Conservation (phyloP, 2,113 vertebrate species). For the Cebidichthys violaceus region DNA sequence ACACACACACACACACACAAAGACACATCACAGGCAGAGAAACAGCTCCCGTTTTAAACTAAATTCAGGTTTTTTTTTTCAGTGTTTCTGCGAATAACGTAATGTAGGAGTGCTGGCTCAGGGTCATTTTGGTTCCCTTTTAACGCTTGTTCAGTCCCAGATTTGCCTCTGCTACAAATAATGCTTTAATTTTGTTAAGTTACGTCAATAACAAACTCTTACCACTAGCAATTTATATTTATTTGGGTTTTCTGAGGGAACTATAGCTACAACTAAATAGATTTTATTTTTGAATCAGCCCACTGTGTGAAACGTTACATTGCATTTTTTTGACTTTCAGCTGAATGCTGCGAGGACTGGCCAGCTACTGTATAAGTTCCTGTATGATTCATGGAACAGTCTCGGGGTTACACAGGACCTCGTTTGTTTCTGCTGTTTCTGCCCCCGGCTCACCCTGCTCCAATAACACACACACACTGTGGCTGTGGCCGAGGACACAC, state of each 20-base stretch:
- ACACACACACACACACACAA: neutral
- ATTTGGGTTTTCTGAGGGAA: neutral
- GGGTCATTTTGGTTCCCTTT: constrained; percentile 7
- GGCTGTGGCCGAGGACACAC: constrained; percentile 20
- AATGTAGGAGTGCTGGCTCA: neutral
- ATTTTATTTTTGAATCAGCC: neutral
- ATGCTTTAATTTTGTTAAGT: neutral
- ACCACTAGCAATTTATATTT: constrained; percentile 4
- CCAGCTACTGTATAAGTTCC: constrained; percentile 37
- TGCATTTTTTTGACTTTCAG: constrained; percentile 29
- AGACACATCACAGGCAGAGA: neutral
- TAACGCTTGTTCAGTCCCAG: neutral
- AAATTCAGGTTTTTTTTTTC: neutral
- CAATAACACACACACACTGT: constrained; percentile 61
- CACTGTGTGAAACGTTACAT: constrained; percentile 4
- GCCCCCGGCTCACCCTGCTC: constrained; percentile 46
- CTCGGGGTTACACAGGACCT: constrained; percentile 57
- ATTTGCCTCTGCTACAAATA: neutral
- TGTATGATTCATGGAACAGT: constrained; percentile 66
- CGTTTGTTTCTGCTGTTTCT: constrained; percentile 62
- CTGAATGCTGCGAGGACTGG: constrained; percentile 25
- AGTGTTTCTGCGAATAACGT: neutral
- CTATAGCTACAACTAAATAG: neutral
- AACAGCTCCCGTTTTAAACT: neutral
- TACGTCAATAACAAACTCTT: constrained; percentile 1